Evolutionary conservation across 2,888 invertebrate genomes (phyloP).

Genomic region (Colletes collaris): DNA sequence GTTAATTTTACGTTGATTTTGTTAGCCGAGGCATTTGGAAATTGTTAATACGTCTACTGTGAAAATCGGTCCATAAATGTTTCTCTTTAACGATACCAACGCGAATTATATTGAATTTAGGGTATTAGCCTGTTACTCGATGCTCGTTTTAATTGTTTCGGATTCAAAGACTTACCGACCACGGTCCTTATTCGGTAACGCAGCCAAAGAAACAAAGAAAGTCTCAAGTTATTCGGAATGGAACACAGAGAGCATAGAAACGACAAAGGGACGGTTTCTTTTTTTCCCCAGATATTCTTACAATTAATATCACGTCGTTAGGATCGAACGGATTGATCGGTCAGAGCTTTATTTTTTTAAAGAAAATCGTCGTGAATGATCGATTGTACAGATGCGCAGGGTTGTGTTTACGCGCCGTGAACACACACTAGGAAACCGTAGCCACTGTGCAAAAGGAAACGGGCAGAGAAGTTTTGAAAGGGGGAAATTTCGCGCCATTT

Average conservation of each 20-base stretch:
- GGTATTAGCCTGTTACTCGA: slow-evolving; percentile 8
- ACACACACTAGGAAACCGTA: slow-evolving; percentile 57
- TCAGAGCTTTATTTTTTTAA: neutral
- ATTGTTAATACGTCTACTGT: slow-evolving; percentile 33
- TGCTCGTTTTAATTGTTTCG: slow-evolving; percentile 1
- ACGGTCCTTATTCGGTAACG: slow-evolving; percentile 74
- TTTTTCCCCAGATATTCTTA: slow-evolving; percentile 6
- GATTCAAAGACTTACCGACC: slow-evolving; percentile 77
- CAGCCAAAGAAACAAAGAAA: slow-evolving; percentile 72
- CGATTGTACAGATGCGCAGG: slow-evolving; percentile 7
- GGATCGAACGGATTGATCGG: slow-evolving; percentile 2
- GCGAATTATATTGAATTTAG: neutral
- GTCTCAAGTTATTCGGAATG: slow-evolving; percentile 61
- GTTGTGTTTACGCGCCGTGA: slow-evolving; percentile 28
- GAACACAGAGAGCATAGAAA: slow-evolving; percentile 47
- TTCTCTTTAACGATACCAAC: neutral
- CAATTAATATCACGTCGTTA: neutral
- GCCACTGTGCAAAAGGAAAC: slow-evolving; percentile 65
- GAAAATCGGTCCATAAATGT: slow-evolving; percentile 26
- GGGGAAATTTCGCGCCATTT: neutral
- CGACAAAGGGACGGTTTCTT: neutral
- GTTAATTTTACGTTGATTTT: slow-evolving; percentile 67
- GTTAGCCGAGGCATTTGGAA: slow-evolving; percentile 41
- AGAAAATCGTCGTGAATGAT: slow-evolving; percentile 12
- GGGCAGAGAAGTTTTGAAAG: slow-evolving; percentile 43